Conservation (phyloP, 2,797 vertebrate species). For the Setipinna tenuifilis region DNA sequence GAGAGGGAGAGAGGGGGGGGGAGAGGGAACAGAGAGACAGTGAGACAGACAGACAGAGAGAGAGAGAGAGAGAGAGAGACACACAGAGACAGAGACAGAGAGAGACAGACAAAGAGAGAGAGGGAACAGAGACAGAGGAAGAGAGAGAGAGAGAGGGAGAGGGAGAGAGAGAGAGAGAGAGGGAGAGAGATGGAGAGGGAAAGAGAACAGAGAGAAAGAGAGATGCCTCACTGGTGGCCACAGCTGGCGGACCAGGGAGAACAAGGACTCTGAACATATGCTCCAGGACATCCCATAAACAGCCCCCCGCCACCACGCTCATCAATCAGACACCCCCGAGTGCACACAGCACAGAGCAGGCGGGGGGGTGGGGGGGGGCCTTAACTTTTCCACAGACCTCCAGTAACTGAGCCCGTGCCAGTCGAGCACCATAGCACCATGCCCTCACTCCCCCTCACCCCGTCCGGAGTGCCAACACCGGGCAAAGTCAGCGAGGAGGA, state of each 20-base stretch:
- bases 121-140: too few species aligned
- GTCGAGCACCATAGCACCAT: neutral
- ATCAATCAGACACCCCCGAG: conserved; percentile 11
- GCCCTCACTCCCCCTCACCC: neutral
- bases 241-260: neutral
- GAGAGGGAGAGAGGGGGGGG: too few species aligned
- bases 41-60: too few species aligned
- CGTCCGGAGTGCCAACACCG: neutral
- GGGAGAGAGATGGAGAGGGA: too few species aligned
- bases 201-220: neutral
- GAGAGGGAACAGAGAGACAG: too few species aligned
- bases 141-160: too few species aligned
- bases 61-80: too few species aligned
- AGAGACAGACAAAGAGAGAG: too few species aligned
- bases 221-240: neutral
- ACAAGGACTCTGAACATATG: conserved; percentile 20
- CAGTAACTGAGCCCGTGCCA: neutral
- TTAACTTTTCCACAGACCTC: neutral
- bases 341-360: neutral
- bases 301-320: conserved; percentile 15
- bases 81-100: too few species aligned
- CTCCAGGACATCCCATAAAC: conserved; percentile 18
- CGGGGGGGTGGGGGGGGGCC: neutral
- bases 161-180: too few species aligned
- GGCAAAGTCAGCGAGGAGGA: neutral